A percentile compares a stretch with the other conserved stretches of the same genome.
Conservation (phyloP, 1,140 invertebrate species). For the Orius insidiosus region DNA sequence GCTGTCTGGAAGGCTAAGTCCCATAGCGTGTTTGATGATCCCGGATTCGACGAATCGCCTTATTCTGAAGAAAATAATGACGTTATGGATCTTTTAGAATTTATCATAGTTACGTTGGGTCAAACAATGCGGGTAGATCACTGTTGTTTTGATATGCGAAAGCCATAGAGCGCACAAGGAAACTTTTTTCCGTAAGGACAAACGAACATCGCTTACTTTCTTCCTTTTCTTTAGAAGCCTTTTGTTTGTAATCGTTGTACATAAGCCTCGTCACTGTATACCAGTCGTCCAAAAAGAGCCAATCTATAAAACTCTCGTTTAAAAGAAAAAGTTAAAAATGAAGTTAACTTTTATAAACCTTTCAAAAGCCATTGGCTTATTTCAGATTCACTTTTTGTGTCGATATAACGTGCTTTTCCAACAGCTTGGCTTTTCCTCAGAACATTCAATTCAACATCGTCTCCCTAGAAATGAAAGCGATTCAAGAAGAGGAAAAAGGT, state of each 20-base stretch:
- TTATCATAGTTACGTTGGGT: constrained; percentile 53
- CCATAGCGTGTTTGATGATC: constrained; percentile 44
- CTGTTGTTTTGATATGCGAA: constrained; percentile 49
- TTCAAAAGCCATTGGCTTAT: no score
- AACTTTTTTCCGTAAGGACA: constrained; percentile 44
- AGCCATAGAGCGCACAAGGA: constrained; percentile 40
- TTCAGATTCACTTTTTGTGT: no score
- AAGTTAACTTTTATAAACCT: no score
- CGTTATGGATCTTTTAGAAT: no score
- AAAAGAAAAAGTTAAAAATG: no score
- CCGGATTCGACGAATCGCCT: constrained; percentile 48
- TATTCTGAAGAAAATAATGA: no score
- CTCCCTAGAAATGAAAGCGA: no score
- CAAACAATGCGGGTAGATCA: constrained; percentile 36
- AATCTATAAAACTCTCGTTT: constrained; percentile 25
- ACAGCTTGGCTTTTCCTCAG: no score
- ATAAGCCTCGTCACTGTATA: constrained; percentile 43
- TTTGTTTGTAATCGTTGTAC: constrained; percentile 45
- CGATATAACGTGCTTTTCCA: no score
- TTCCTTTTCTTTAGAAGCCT: constrained; percentile 32
- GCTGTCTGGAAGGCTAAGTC: constrained; percentile 41
- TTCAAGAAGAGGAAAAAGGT: no score
- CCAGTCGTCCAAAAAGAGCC: constrained; percentile 46
- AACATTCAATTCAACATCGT: no score
- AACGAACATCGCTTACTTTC: constrained; percentile 49